Base-by-base conservation (phyloP, 2,113 vertebrate species). In the Catharus minimus region DNA sequence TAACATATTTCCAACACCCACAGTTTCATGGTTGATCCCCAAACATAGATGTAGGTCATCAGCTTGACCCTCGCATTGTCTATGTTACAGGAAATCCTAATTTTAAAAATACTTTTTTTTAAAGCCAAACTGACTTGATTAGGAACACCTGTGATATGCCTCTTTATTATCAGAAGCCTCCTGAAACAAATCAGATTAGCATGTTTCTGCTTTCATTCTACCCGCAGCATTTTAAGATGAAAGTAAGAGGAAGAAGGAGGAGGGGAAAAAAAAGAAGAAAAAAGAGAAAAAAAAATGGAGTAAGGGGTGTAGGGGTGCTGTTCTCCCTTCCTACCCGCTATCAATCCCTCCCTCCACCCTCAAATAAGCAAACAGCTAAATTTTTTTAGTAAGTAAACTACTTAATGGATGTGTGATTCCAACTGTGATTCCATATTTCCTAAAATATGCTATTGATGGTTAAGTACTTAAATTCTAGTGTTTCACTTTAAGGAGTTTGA, bases 1-100 rank as follows among this genome's bases (percentile, higher is more conserved):
- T 95, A 97, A 97, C 97, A 95, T 97, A 97, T 97, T 97, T 97
- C 95, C 93, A 92, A 96, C 96, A 97, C 95, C 94, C 96, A 93
- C 83, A 96, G 95, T 96, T 97, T 95, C 93, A 96, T 75, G 96
- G 88, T 65, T 96, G 95, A 96, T 97, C 96, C 95, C 92, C 95
- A 94, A 96, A 97, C 91, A 97, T 92, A 93, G 95, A 95, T 84
- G 86, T 89, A 96, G 95, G 95, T 97, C 95, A 97, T 92, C 43
- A 87, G 90, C 92, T 94, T 95, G 95, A 97, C 95, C 96, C 92
- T 93, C 28, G 7, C 89, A 77, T 95, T 96, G 95, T 89, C 93
- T 94, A 32, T 93, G 73, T 93, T 97, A 93, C 95, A 96, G 96
- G 92, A 94, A 97, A 96, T 62, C 47, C 61, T 89, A 89, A 95